Evolutionary conservation across 1,140 invertebrate genomes (phyloP).

Genomic region (Lethrus apterus): DNA sequence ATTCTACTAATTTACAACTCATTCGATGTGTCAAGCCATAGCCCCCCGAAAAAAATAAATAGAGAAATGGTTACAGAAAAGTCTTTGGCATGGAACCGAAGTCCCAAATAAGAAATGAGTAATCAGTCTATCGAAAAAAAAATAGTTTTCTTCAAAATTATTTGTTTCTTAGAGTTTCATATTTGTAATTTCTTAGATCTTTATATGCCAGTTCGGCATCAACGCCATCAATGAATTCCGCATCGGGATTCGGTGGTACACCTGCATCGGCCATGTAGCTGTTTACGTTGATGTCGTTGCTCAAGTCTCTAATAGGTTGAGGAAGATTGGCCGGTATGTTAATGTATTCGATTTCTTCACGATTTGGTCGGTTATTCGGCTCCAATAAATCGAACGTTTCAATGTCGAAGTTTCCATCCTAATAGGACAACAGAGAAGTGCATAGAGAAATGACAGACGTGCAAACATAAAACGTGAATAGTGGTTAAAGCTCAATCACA

Average conservation of each 20-base stretch:
- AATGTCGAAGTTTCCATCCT: not conserved
- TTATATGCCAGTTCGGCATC: not conserved
- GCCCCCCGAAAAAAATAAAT: too few species aligned
- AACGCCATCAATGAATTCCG: slow-evolving; percentile 13
- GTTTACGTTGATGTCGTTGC: slow-evolving; percentile 18
- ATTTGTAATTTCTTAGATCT: not conserved
- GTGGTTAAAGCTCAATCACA: not conserved
- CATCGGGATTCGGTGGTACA: slow-evolving; percentile 17
- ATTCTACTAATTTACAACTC: too few species aligned
- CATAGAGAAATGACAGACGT: slow-evolving; percentile 10
- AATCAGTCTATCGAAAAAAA: too few species aligned
- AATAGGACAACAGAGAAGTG: slow-evolving; percentile 7
- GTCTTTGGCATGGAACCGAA: too few species aligned
- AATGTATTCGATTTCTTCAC: not conserved
- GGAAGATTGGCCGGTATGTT: not conserved
- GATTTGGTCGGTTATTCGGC: not conserved
- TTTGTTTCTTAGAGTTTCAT: too few species aligned
- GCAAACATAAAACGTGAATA: slow-evolving; percentile 7
- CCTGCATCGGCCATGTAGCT: slow-evolving; percentile 11
- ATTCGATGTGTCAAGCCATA: too few species aligned
- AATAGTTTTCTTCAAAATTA: too few species aligned
- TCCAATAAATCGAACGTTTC: slow-evolving; percentile 7
- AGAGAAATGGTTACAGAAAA: too few species aligned
- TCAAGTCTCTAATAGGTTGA: not conserved
- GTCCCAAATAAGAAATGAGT: too few species aligned